Conservation (phyloP, 2,113 vertebrate species). For the Myiagra hebetior region DNA sequence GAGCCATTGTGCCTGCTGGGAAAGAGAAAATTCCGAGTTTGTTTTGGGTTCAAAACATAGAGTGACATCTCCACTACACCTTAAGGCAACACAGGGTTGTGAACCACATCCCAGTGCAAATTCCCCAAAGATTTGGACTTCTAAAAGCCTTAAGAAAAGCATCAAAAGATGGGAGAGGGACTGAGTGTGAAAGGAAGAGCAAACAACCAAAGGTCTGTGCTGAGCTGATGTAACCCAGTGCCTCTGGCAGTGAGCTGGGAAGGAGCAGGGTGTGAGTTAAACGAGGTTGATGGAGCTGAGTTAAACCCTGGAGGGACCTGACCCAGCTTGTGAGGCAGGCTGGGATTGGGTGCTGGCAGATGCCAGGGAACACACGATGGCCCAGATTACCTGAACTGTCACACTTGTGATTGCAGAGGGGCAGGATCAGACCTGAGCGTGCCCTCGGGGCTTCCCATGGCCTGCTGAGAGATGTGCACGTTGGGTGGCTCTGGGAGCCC, state of each 20-base stretch:
- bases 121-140: background rate
- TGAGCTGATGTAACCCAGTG: background rate
- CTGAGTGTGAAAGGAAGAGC: background rate
- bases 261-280: background rate
- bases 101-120: background rate
- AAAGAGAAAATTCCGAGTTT: background rate
- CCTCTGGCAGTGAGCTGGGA: background rate
- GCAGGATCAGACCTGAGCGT: constrained; percentile 26
- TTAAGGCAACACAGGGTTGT: background rate
- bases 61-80: background rate
- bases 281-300: background rate
- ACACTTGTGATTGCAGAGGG: background rate
- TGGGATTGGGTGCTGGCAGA: background rate
- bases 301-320: constrained; percentile 20
- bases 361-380: background rate
- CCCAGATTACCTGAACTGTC: background rate
- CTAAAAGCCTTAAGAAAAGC: background rate
- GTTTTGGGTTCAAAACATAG: background rate
- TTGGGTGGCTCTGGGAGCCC: background rate
- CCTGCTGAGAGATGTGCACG: background rate
- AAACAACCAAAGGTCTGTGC: background rate
- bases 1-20: background rate
- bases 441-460: background rate
- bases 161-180: background rate
- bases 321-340: constrained; percentile 26